phyloP scores from a whole-genome alignment of 2,113 vertebrate species.

The Vulpes vulpes region DNA sequence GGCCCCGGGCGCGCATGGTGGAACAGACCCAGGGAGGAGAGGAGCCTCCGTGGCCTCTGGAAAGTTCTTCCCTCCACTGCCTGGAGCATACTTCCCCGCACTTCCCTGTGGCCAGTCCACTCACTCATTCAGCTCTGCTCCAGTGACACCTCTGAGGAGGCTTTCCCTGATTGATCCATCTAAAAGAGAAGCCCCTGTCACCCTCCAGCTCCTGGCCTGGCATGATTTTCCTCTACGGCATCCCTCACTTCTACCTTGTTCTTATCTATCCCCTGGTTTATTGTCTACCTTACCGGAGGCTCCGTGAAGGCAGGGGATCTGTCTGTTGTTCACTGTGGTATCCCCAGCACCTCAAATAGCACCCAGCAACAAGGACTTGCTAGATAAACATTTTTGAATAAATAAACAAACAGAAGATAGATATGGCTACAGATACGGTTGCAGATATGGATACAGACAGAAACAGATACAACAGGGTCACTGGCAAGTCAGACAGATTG shows the following conservation, averaged over 20 bases:
- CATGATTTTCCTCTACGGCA: background rate
- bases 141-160: background rate
- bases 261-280: background rate
- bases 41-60: background rate
- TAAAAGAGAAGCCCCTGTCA: background rate
- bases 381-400: background rate
- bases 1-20: rapidly evolving
- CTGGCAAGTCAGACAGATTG: background rate
- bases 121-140: background rate
- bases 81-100: background rate
- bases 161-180: background rate
- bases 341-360: background rate
- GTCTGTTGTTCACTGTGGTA: background rate
- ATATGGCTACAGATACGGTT: background rate
- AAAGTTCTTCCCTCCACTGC: background rate
- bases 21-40: background rate
- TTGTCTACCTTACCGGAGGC: background rate
- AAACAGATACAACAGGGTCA: background rate
- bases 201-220: background rate
- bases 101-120: background rate
- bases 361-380: background rate
- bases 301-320: background rate
- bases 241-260: background rate
- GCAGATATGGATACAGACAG: background rate
- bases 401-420: background rate